phyloP scores from a whole-genome alignment of 2,888 invertebrate genomes.

The Chalcosyrphus nemorum region DNA sequence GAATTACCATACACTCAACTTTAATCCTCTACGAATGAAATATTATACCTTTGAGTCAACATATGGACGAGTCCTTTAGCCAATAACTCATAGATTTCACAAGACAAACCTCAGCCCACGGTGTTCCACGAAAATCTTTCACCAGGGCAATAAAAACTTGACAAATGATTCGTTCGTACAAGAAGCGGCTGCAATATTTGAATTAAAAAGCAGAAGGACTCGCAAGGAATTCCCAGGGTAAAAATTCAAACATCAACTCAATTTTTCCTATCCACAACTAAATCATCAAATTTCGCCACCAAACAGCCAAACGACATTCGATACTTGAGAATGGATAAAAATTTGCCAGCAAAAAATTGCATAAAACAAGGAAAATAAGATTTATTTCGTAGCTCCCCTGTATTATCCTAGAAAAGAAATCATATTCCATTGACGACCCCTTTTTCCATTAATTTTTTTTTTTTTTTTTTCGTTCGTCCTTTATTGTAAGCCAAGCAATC shows the following conservation, averaged over 20 bases:
- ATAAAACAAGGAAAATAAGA: constrained; percentile 50
- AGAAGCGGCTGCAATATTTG: background rate
- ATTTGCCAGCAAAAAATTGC: constrained; percentile 40
- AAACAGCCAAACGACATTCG: constrained; percentile 14
- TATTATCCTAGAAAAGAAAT: constrained; percentile 45
- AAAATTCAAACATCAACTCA: constrained; percentile 22
- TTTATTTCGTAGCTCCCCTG: constrained; percentile 23
- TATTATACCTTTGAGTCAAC: no score
- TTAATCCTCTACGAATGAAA: no score
- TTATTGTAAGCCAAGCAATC: constrained; percentile 33
- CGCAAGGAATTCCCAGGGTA: constrained; percentile 30
- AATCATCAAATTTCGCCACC: constrained; percentile 8
- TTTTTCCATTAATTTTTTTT: constrained; percentile 45
- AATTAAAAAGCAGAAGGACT: constrained; percentile 4
- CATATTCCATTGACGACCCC: constrained; percentile 50
- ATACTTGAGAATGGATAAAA: constrained; percentile 14
- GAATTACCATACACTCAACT: no score
- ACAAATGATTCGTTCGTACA: constrained; percentile 26
- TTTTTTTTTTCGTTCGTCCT: constrained; percentile 27
- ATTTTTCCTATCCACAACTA: background rate
- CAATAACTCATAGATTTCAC: no score
- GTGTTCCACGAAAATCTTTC: no score
- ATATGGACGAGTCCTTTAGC: background rate
- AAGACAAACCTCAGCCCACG: no score
- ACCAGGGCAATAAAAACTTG: constrained; percentile 33